Evolutionary conservation across 2,888 invertebrate species (phyloP), one percentile per base, ranked within the genome.

Genomic region (Trichogramma evanescens): DNA sequence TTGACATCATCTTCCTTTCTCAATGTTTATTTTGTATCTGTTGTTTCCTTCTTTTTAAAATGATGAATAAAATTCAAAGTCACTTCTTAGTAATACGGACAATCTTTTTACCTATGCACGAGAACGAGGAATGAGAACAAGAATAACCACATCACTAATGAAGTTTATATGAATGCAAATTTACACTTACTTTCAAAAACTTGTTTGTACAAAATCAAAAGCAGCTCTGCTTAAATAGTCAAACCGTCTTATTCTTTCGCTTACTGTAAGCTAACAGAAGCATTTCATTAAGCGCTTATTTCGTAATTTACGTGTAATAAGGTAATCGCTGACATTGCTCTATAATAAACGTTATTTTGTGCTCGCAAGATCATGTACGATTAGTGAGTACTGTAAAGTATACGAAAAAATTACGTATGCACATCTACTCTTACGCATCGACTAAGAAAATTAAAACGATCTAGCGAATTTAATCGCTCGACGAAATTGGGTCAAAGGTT

Each of bases 1-100:
- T 26, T 48, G 42, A 62, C 10, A 8, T 50, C 59, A 59, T 57
- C 59, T 59, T 63, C 63, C 59, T 53, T 49, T 43, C 51, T 41
- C 52, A 13, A 40, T 40, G 9, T 6, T 40, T 10, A 26, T 41
- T n/a, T 13, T 8, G 5, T 41, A 4, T 54, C 54, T 8, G 5
- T 46, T 46, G 5, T 5, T 5, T 5, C 9, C 46, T 8, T 10
- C 8, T 8, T 46, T 8, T 10, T 10, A 46, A 10, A 46, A 6
- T 9, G 5, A 46, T 8, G 10, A 7, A 46, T 46, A 46, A 10
- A 46, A 10, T 46, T 46, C 7, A 46, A 46, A 10, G 26, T 26
- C 26, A 26, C 26, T 26, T 26, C 26, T 26, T 26, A 26, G 26
- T 26, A 26, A 26, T 26, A 26, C 26, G 26, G 26, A 26, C 26